These are phyloP conservation scores for Andrena fulva DNA, from an alignment of 2,888 invertebrate species.

Conservation along the genomic window DNA sequence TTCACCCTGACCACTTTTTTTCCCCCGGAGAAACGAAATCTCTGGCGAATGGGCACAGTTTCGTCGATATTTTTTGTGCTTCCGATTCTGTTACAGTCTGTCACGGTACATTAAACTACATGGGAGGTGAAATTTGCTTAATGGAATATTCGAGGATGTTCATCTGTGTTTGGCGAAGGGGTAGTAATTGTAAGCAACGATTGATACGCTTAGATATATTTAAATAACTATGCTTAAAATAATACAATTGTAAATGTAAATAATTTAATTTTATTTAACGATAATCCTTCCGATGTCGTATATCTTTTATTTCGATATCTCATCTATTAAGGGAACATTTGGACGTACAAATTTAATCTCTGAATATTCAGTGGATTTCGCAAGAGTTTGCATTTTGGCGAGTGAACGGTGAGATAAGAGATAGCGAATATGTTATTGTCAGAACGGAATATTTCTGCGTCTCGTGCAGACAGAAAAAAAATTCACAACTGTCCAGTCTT, in stretches of 20 bases:
- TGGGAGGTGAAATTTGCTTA: background rate
- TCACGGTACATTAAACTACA: background rate
- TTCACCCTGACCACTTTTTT: slow-evolving; percentile 29
- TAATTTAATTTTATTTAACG: too few species aligned
- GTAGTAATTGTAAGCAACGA: too few species aligned
- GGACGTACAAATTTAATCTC: too few species aligned
- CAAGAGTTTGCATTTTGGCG: background rate
- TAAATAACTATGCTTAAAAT: too few species aligned
- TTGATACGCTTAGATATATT: too few species aligned
- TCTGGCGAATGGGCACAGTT: slow-evolving; percentile 12
- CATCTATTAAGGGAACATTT: too few species aligned
- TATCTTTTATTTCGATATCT: too few species aligned
- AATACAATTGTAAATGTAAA: too few species aligned
- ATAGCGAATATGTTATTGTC: background rate
- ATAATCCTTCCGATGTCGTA: too few species aligned
- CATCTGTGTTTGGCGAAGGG: too few species aligned
- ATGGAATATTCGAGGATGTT: background rate
- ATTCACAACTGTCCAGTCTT: slow-evolving; percentile 21
- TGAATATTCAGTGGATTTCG: background rate
- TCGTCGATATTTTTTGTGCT: slow-evolving; percentile 44
- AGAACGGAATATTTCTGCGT: too few species aligned
- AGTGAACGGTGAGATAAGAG: background rate
- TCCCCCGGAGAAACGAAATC: slow-evolving; percentile 3
- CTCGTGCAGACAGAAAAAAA: slow-evolving; percentile 20
- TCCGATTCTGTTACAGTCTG: background rate